phyloP scores from a whole-genome alignment of 2,113 vertebrate species.

The Toxotes jaculatrix region DNA sequence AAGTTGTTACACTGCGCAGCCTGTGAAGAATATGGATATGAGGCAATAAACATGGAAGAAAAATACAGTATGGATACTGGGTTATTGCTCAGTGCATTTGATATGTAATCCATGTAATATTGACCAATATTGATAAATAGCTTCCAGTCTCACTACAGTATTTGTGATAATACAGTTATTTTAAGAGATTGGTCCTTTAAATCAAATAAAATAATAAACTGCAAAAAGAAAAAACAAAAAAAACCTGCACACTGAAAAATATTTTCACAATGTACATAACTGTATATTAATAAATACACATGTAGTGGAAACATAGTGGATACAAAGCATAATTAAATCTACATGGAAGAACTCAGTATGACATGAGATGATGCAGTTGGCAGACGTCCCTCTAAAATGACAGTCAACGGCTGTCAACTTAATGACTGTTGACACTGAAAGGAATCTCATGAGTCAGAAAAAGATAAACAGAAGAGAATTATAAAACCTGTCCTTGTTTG shows the following conservation, averaged over 20 bases:
- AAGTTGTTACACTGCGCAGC: constrained; percentile 34
- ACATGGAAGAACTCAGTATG: constrained; percentile 54
- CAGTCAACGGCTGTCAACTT: constrained; percentile 1
- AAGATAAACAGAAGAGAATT: constrained; percentile 63
- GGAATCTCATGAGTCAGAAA: constrained; percentile 60
- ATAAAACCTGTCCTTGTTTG: constrained; percentile 68
- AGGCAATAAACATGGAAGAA: constrained; percentile 33
- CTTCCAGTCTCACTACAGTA: constrained; percentile 43
- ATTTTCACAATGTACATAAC: constrained; percentile 65
- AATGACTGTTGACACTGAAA: constrained; percentile 53
- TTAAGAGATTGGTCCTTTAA: constrained; percentile 61
- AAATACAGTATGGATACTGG: constrained; percentile 34
- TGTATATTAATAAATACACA: constrained; percentile 79
- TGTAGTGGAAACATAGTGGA: constrained; percentile 52
- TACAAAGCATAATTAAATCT: constrained; percentile 64
- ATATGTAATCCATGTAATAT: constrained; percentile 50
- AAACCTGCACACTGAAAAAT: constrained; percentile 39
- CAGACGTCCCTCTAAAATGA: constrained; percentile 30
- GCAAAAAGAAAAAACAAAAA: constrained; percentile 9
- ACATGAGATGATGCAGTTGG: constrained; percentile 46
- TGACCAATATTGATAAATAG: constrained; percentile 37
- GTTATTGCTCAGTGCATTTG: constrained; percentile 60
- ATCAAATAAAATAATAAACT: constrained; percentile 39
- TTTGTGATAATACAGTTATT: constrained; percentile 45
- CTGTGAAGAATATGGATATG: constrained; percentile 53